Evolutionary conservation across 1,140 invertebrate species (phyloP).

Genomic region (Drosophila nigromelanica): DNA sequence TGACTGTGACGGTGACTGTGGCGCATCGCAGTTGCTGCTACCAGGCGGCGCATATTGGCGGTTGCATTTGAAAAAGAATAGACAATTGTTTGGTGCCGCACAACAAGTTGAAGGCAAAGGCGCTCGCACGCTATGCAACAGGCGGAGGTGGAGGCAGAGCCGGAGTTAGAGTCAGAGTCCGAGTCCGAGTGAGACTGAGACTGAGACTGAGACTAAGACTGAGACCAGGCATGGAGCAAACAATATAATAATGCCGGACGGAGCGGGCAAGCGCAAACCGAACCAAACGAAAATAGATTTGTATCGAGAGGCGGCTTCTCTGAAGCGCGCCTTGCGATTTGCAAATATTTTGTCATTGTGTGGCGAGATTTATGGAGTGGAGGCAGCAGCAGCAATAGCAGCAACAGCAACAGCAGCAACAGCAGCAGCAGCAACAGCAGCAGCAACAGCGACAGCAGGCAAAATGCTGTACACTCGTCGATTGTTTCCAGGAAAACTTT

Average conservation of each 20-base stretch:
- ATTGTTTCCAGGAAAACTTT: constrained; percentile 80
- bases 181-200: not conserved
- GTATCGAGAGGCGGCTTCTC: constrained; percentile 82
- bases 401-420: constrained; percentile 39
- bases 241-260: constrained; percentile 77
- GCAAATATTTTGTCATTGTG: constrained; percentile 84
- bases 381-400: constrained; percentile 57
- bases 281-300: constrained; percentile 78
- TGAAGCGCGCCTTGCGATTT: constrained; percentile 82
- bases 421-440: constrained; percentile 21
- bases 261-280: constrained; percentile 25
- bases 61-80: constrained; percentile 69
- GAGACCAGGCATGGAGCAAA: constrained; percentile 37
- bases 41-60: constrained; percentile 40
- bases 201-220: constrained; percentile 2
- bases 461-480: constrained; percentile 63
- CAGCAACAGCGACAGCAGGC: constrained; percentile 40
- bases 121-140: constrained; percentile 40
- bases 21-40: constrained; percentile 42
- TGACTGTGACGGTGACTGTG: constrained; percentile 17
- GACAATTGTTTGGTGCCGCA: constrained; percentile 77
- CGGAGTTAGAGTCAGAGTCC: constrained; percentile 13
- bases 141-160: constrained; percentile 3
- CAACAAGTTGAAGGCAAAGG: constrained; percentile 74
- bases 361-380: constrained; percentile 83